phyloP scores from a whole-genome alignment of 2,113 vertebrate species.

The Oreochromis niloticus region DNA sequence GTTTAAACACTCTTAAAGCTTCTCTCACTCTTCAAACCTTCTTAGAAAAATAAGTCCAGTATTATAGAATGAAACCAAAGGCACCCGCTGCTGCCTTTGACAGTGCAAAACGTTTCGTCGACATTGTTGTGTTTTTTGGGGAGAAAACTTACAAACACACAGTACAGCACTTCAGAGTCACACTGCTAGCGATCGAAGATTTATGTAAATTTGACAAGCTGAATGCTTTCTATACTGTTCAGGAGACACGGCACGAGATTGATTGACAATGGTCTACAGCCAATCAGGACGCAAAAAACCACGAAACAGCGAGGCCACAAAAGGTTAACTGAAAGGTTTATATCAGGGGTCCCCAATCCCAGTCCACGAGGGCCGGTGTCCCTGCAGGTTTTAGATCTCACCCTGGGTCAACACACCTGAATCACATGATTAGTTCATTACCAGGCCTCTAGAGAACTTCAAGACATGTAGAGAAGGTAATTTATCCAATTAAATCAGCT shows the following conservation, averaged over 20 bases:
- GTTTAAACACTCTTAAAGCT: neutral
- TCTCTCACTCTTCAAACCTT: neutral
- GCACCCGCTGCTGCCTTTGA: fast-evolving
- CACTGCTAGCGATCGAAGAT: neutral
- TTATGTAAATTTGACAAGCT: neutral
- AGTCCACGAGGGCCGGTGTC: too few relatives aligned
- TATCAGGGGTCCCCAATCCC: too few relatives aligned
- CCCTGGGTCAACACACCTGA: too few relatives aligned
- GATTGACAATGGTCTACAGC: neutral
- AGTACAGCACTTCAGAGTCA: neutral
- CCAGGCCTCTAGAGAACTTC: too few relatives aligned
- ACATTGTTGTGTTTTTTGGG: neutral
- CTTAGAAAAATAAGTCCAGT: fast-evolving
- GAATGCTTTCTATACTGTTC: neutral
- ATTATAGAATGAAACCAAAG: neutral
- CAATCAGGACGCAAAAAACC: neutral
- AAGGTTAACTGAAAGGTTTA: too few relatives aligned
- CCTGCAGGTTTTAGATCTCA: too few relatives aligned
- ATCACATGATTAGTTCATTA: too few relatives aligned
- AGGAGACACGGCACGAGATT: neutral
- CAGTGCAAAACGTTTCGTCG: fast-evolving
- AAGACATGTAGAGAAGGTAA: too few relatives aligned
- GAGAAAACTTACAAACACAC: neutral
- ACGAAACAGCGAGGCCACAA: too few relatives aligned
- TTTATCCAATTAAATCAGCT: too few relatives aligned